Evolutionary conservation across 2,888 invertebrate species (phyloP), one percentile per base, ranked within the genome.

Genomic region (Tridacna crocea): DNA sequence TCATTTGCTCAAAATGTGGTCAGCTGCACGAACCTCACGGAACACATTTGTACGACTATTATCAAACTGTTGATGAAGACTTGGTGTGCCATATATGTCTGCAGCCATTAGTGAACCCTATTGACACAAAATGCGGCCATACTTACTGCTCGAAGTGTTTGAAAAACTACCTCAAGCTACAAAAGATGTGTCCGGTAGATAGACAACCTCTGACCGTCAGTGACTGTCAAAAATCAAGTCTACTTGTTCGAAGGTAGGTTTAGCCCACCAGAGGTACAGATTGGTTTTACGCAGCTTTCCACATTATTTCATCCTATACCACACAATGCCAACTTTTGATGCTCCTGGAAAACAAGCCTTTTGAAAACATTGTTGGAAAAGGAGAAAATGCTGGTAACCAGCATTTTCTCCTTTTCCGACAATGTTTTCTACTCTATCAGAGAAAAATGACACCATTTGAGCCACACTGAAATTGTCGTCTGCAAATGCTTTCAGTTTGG

Each of bases 51-150:
- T 95, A 95, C 84, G 95, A 95, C 91, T 95, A 95, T 88, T 92
- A 92, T 80, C 93, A 93, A 77, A 92, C 94, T 68, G 94, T 95
- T 55, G 95, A 95, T 85, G 94, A 94, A 88, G 95, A 95, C 77
- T 90, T 95, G 65, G 94, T 93, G 87, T 95, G 95, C 84, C 94
- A 95, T 87, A 94, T 95, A 79, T 95, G 95, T 88, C 92, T 95
- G 27, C 95, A 95, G 90, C 95, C 95, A 0, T 91, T 95, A 80
- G 95, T 95, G 76, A 93, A 93, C 73, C 95, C 95, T 4, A 87
- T 95, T 73, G 95, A 95, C 91, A 94, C 94, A 0, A 90, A 89
- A 83, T 94, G 94, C 83, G 94, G 94, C 36, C 94, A 94, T 83
- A 94, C 94, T 19, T 94, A 92, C 89, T 94, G 94, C 82, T 89